phyloP scores from a whole-genome alignment of 1,140 invertebrate genomes.

The Pseudomyrmex sp. region DNA sequence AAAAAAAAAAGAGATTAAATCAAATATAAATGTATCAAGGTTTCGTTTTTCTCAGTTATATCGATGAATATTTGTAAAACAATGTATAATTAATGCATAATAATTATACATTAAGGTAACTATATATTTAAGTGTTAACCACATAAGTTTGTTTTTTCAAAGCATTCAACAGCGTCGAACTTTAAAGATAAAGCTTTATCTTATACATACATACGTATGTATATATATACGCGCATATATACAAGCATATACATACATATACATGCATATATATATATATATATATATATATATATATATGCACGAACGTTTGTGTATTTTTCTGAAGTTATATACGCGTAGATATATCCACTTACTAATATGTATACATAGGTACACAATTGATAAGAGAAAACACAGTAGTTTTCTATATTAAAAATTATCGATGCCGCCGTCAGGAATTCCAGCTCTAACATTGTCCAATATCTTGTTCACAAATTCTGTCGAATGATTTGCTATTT shows the following conservation, averaged over 20 bases:
- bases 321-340: neutral
- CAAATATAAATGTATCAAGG: constrained; percentile 39
- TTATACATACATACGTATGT: constrained; percentile 6
- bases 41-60: constrained; percentile 27
- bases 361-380: constrained; percentile 43
- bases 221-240: constrained; percentile 46
- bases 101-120: constrained; percentile 44
- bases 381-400: constrained; percentile 46
- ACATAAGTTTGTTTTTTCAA: constrained; percentile 23
- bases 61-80: constrained; percentile 20
- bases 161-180: constrained; percentile 19
- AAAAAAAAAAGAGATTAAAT: constrained; percentile 4
- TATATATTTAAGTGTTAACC: neutral
- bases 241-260: neutral
- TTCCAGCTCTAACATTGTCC: constrained; percentile 90
- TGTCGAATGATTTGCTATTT: constrained; percentile 93
- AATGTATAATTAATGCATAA: constrained; percentile 16
- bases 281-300: no score
- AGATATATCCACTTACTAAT: neutral
- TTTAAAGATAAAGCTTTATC: constrained; percentile 47
- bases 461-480: constrained; percentile 95
- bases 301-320: no score
- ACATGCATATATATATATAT: no score
- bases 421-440: constrained; percentile 88
- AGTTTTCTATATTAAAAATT: constrained; percentile 83